phyloP scores from a whole-genome alignment of 2,888 invertebrate species.

The Ganaspis brasiliensis region DNA sequence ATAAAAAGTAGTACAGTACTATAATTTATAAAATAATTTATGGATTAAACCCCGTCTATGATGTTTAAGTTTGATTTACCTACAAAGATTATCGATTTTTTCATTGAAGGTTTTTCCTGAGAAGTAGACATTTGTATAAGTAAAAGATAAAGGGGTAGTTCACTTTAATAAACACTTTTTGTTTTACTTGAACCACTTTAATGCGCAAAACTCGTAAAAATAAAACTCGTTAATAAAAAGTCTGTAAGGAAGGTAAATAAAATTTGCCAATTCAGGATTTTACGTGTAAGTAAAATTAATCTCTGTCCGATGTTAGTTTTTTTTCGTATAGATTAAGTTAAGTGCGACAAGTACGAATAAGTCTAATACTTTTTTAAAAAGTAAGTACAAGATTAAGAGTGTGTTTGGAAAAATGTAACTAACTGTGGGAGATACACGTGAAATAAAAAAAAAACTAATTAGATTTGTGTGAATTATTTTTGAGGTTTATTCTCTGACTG shows the following conservation, averaged over 20 bases:
- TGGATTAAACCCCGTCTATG: too few species aligned
- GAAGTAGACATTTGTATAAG: too few species aligned
- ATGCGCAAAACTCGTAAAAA: not conserved
- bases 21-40: too few species aligned
- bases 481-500: not conserved
- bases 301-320: not conserved
- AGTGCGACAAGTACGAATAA: not conserved
- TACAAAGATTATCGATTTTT: too few species aligned
- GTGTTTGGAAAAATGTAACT: not conserved
- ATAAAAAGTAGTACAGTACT: too few species aligned
- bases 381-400: not conserved
- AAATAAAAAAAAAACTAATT: not conserved
- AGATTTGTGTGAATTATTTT: not conserved
- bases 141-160: too few species aligned
- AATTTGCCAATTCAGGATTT: not conserved
- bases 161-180: too few species aligned
- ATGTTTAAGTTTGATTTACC: too few species aligned
- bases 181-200: too few species aligned
- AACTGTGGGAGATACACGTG: not conserved
- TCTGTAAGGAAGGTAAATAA: not conserved
- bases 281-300: not conserved
- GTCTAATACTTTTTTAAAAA: constrained; percentile 6
- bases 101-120: too few species aligned
- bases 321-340: not conserved
- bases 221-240: too few species aligned